These are phyloP conservation scores for Carcharodon carcharias DNA, from an alignment of 2,797 vertebrate genomes.

Conservation along the genomic window DNA sequence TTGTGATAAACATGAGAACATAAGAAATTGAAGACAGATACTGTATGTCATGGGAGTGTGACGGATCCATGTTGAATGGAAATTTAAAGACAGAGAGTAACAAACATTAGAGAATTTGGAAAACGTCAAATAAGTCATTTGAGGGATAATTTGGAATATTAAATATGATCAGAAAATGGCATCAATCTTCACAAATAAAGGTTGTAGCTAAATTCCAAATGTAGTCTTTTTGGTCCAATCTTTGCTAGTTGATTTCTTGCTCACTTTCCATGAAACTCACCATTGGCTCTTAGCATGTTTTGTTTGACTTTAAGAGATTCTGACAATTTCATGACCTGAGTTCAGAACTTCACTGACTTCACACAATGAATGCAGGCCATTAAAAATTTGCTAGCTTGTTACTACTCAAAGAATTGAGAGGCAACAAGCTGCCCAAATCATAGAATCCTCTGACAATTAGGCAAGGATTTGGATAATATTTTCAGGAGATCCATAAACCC, in stretches of 20 bases:
- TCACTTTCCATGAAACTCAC: neutral
- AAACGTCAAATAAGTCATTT: neutral
- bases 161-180: neutral
- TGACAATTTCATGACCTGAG: neutral
- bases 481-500: neutral
- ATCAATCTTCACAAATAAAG: neutral
- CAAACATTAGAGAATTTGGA: neutral
- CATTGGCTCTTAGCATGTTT: neutral
- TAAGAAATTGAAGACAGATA: too few species aligned
- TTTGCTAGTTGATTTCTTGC: neutral
- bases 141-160: neutral
- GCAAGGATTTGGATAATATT: neutral
- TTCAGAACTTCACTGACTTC: neutral
- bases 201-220: neutral
- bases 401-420: neutral
- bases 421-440: neutral
- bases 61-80: neutral
- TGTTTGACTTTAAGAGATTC: neutral
- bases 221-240: neutral
- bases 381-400: neutral
- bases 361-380: neutral
- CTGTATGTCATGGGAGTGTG: neutral
- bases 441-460: neutral
- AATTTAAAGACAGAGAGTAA: neutral
- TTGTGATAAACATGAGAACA: too few species aligned